These are phyloP conservation scores for Cynopterus brachyotis DNA, from an alignment of 2,113 vertebrate genomes.

Conservation along the genomic window DNA sequence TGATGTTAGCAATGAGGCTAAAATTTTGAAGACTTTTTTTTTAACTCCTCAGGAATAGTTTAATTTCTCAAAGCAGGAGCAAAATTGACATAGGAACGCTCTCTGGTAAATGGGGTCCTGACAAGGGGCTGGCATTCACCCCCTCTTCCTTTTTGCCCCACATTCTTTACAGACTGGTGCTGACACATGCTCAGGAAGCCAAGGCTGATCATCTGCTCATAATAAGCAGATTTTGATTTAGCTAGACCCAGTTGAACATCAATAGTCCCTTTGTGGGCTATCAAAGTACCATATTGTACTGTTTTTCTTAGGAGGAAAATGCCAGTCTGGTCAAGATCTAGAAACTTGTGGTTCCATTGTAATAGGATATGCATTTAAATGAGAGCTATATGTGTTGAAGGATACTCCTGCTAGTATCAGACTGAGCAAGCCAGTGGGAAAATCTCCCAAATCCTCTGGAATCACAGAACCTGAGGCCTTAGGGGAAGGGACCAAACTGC, in stretches of 20 bases:
- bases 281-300: conserved; percentile 63
- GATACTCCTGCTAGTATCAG: background rate
- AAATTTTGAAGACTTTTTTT: conserved; percentile 19
- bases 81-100: background rate
- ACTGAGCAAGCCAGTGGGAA: conserved; percentile 64
- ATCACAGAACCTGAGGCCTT: conserved; percentile 3
- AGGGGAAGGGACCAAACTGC: background rate
- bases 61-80: conserved; percentile 21
- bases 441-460: conserved; percentile 50
- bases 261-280: conserved; percentile 56
- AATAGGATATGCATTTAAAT: conserved; percentile 77
- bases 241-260: conserved; percentile 58
- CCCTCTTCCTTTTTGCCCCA: background rate
- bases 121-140: background rate
- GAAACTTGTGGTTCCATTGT: conserved; percentile 75
- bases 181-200: background rate
- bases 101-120: background rate
- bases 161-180: background rate
- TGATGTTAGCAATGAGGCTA: background rate
- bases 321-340: conserved; percentile 61
- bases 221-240: conserved; percentile 50
- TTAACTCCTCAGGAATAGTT: background rate
- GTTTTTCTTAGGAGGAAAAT: conserved; percentile 72
- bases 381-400: conserved; percentile 53
- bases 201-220: conserved; percentile 11